Conservation (phyloP, 2,797 vertebrate genomes). For the Australoheros facetus region DNA sequence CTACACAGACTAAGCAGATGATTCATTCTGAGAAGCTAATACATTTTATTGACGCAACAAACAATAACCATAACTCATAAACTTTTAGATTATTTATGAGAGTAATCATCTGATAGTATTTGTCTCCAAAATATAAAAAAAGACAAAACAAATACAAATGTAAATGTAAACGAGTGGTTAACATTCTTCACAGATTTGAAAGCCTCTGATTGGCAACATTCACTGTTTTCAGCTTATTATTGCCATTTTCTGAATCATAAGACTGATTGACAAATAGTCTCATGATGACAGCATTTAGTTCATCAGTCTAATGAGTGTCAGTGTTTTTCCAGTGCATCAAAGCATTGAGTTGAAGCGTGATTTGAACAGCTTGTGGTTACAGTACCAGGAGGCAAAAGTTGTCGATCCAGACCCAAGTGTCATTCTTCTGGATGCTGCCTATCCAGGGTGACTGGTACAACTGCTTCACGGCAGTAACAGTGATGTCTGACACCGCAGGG, state of each 20-base stretch:
- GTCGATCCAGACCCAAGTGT: conserved; percentile 92
- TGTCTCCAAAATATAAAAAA: not conserved
- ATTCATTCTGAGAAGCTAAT: not conserved
- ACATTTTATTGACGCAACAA: not conserved
- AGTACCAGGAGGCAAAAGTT: conserved; percentile 93
- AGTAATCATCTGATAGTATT: not conserved
- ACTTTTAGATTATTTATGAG: not conserved
- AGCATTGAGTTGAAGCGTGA: not conserved
- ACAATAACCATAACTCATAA: not conserved
- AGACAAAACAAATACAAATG: not conserved
- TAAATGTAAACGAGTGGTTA: not conserved
- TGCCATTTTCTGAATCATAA: not conserved
- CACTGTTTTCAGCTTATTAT: not conserved
- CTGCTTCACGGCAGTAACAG: conserved; percentile 86
- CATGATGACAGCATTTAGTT: not conserved
- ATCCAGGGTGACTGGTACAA: conserved; percentile 93
- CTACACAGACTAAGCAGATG: not conserved
- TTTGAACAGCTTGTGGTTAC: not conserved
- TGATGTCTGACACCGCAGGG: conserved; percentile 92
- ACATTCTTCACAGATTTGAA: not conserved
- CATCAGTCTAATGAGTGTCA: not conserved
- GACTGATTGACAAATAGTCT: not conserved
- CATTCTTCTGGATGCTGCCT: conserved; percentile 81
- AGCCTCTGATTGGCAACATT: not conserved
- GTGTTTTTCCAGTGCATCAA: not conserved